Evolutionary conservation across 2,113 vertebrate species (phyloP).

Genomic region (Rallus limicola): DNA sequence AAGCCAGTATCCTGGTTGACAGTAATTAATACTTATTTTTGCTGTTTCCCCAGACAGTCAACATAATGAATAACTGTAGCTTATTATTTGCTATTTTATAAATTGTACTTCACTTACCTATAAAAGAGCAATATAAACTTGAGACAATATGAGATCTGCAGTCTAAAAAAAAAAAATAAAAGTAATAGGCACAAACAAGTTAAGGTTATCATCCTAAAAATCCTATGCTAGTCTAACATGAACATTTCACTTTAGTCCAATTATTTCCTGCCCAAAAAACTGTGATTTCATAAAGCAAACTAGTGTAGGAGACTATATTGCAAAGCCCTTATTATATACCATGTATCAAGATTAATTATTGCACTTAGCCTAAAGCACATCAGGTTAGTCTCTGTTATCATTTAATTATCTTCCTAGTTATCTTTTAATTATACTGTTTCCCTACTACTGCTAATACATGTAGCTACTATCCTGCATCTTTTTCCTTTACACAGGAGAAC

Average conservation of each 20-base stretch:
- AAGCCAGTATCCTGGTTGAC: not conserved
- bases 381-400: slow-evolving; percentile 43
- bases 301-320: not conserved
- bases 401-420: slow-evolving; percentile 67
- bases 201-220: not conserved
- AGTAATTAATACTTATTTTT: not conserved
- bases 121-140: not conserved
- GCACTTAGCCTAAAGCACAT: slow-evolving; percentile 44
- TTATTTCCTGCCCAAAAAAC: slow-evolving; percentile 10
- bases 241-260: slow-evolving; percentile 4
- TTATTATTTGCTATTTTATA: not conserved
- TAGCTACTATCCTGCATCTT: not conserved
- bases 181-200: not conserved
- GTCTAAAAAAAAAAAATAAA: not conserved
- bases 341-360: slow-evolving; percentile 60
- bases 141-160: not conserved
- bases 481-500: not conserved
- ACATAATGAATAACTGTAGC: not conserved
- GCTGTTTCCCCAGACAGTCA: not conserved
- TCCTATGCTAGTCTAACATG: not conserved
- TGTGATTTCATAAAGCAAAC: not conserved
- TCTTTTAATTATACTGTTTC: slow-evolving; percentile 56
- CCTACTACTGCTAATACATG: not conserved
- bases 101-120: not conserved
- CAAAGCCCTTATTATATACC: slow-evolving; percentile 8